A percentile compares a stretch with the other conserved stretches of the same genome.
phyloP scores from a whole-genome alignment of 2,113 vertebrate genomes.

The Grammomys surdaster region DNA sequence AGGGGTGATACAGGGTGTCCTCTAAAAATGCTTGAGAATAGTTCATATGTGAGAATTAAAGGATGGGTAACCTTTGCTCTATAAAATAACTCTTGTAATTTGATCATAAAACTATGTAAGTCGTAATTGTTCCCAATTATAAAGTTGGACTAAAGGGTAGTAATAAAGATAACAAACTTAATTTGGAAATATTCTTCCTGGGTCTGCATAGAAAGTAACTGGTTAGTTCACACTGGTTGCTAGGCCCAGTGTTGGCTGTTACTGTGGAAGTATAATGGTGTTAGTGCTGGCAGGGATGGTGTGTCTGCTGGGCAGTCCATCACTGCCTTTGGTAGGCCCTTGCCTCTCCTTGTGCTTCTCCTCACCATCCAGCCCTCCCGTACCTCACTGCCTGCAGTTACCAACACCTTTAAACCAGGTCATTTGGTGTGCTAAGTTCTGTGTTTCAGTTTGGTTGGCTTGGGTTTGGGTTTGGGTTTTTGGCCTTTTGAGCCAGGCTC shows the following conservation, averaged over 20 bases:
- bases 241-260: not conserved
- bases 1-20: not conserved
- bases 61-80: not conserved
- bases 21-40: not conserved
- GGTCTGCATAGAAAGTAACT: not conserved
- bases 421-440: not conserved
- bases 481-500: not conserved
- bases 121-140: not conserved
- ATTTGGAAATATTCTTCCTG: not conserved
- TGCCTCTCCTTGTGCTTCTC: not conserved
- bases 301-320: fast-evolving
- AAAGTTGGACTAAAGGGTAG: slow-evolving; percentile 25
- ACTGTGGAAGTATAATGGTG: not conserved
- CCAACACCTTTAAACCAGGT: not conserved
- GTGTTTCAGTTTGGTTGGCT: not conserved
- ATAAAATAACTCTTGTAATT: not conserved
- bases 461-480: not conserved
- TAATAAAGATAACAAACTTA: not conserved
- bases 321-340: not conserved
- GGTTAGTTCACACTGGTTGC: not conserved
- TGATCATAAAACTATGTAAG: not conserved
- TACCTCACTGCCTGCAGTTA: not conserved
- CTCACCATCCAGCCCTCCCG: not conserved
- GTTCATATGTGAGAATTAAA: slow-evolving; percentile 42
- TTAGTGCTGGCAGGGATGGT: too few relatives aligned